A percentile compares a stretch with the other conserved stretches of the same genome.
phyloP scores from a whole-genome alignment of 1,140 invertebrate species.

The Atta texana region DNA sequence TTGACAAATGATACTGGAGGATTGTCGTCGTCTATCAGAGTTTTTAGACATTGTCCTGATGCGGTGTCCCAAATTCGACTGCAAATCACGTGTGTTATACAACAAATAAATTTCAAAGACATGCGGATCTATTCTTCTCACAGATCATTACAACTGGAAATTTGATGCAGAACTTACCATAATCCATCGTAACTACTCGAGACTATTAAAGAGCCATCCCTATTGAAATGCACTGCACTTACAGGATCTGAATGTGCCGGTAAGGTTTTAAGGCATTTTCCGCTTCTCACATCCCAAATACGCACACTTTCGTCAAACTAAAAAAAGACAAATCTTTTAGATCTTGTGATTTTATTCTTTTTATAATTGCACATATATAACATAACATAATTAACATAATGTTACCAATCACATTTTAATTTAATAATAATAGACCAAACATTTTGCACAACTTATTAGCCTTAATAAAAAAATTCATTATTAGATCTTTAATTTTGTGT shows the following conservation, averaged over 20 bases:
- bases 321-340: constrained; percentile 57
- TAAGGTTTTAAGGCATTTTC: constrained; percentile 99
- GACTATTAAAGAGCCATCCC: constrained; percentile 99
- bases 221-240: constrained; percentile 99
- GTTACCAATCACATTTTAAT: too few species aligned
- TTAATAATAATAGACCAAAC: too few species aligned
- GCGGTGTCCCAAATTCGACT: constrained; percentile 99
- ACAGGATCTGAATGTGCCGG: constrained; percentile 99
- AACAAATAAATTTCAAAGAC: background rate
- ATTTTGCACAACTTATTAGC: too few species aligned
- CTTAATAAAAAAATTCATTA: too few species aligned
- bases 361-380: background rate
- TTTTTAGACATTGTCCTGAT: constrained; percentile 99
- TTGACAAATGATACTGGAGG: constrained; percentile 99
- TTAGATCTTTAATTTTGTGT: too few species aligned
- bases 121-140: background rate
- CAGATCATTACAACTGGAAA: background rate
- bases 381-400: too few species aligned
- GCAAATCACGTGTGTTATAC: constrained; percentile 77
- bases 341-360: background rate
- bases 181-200: constrained; percentile 99
- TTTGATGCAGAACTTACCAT: constrained; percentile 89
- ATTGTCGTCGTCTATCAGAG: constrained; percentile 98
- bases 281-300: constrained; percentile 99
- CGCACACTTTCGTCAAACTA: constrained; percentile 99